Percentiles rank a stretch among this genome's conserved stretches.
Evolutionary conservation across 2,113 vertebrate species (phyloP).

Genomic region (Equus quagga): DNA sequence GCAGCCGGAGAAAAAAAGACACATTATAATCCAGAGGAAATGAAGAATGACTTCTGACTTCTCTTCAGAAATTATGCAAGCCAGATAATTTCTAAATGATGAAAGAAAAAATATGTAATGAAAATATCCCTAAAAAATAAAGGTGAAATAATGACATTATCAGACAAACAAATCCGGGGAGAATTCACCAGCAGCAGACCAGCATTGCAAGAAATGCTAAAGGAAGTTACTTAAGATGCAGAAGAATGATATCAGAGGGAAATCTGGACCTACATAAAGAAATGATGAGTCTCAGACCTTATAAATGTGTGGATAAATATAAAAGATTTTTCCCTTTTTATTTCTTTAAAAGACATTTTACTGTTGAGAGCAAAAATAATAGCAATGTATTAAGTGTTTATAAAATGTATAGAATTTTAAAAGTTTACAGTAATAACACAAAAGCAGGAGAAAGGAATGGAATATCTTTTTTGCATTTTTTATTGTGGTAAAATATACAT

Average conservation of each 20-base stretch:
- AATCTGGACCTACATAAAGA: background rate
- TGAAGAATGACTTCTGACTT: background rate
- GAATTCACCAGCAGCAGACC: background rate
- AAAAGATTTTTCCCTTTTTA: background rate
- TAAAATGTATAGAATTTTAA: background rate
- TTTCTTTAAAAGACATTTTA: background rate
- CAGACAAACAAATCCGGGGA: background rate
- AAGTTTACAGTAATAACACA: background rate
- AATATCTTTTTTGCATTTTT: background rate
- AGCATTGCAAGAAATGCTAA: background rate
- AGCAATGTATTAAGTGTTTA: background rate
- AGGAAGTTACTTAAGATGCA: background rate
- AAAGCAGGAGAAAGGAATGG: background rate
- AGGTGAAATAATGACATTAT: background rate
- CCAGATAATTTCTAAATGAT: background rate
- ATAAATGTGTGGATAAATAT: background rate
- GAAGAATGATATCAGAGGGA: background rate
- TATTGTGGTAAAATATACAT: background rate
- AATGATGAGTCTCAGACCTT: background rate
- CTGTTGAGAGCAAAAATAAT: background rate
- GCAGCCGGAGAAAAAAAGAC: background rate
- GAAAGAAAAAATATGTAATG: background rate
- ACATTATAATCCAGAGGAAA: background rate
- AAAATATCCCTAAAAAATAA: background rate
- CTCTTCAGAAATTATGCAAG: background rate